Evolutionary conservation across 2,113 vertebrate species (phyloP).

Genomic region (Peucedramus taeniatus): DNA sequence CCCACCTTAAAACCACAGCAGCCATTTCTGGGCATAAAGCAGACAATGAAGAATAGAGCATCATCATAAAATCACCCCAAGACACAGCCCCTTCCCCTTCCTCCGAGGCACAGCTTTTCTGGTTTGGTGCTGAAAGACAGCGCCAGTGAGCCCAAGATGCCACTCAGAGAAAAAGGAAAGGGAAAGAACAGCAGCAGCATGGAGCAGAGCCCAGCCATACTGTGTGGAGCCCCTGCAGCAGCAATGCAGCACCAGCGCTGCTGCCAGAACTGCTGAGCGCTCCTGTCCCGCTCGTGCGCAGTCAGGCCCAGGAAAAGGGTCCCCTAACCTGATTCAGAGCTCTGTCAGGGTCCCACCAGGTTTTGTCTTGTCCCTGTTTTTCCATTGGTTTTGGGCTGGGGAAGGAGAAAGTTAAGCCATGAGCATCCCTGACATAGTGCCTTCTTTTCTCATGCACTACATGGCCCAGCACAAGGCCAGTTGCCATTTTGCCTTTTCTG

Average conservation of each 20-base stretch:
- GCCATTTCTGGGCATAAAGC: not conserved
- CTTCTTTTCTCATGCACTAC: not conserved
- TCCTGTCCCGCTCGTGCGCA: rapidly evolving
- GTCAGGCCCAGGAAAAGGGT: not conserved
- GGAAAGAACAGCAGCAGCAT: rapidly evolving
- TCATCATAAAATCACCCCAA: not conserved
- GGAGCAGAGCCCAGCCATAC: not conserved
- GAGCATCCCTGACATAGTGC: not conserved
- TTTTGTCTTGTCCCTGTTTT: not conserved
- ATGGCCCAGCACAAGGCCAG: rapidly evolving
- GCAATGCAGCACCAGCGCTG: rapidly evolving
- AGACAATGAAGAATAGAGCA: not conserved
- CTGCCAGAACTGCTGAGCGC: not conserved
- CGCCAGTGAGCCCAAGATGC: not conserved
- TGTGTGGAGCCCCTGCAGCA: not conserved
- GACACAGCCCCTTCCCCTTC: not conserved
- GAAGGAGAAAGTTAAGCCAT: not conserved
- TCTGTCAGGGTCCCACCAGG: not conserved
- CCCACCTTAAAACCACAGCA: not conserved
- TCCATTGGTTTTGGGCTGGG: rapidly evolving
- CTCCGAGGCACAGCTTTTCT: rapidly evolving
- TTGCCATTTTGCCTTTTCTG: not conserved
- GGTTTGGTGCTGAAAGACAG: not conserved
- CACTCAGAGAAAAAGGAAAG: too few species aligned
- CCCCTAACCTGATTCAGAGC: not conserved